Conservation (phyloP, 2,888 invertebrate genomes). For the Bembecia ichneumoniformis region DNA sequence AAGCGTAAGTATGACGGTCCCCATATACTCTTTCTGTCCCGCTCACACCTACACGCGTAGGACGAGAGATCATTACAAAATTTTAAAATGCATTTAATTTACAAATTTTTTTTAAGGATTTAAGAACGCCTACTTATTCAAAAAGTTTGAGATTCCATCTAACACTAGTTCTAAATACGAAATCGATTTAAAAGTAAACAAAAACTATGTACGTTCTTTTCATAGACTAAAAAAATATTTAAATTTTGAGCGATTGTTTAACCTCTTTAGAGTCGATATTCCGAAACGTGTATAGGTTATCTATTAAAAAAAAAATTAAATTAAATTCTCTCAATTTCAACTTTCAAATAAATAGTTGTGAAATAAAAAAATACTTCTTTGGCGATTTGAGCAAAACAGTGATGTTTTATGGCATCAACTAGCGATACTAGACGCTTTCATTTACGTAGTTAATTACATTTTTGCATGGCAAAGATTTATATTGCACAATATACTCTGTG, state of each 20-base stretch:
- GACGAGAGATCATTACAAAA: conserved; percentile 14
- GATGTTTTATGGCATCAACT: conserved; percentile 53
- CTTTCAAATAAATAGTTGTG: neutral
- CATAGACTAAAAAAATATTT: too few species aligned
- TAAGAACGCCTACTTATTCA: neutral
- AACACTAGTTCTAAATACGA: conserved; percentile 4
- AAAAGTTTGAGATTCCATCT: conserved; percentile 8
- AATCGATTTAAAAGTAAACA: conserved; percentile 4
- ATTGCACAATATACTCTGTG: too few species aligned
- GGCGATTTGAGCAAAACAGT: conserved; percentile 66
- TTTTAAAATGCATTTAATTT: conserved; percentile 9
- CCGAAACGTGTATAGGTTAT: too few species aligned
- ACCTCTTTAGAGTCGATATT: too few species aligned
- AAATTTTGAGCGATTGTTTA: too few species aligned
- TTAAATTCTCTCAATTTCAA: conserved; percentile 23
- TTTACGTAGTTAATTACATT: neutral
- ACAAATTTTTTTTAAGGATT: neutral
- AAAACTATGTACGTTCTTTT: too few species aligned
- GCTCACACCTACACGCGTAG: conserved; percentile 16
- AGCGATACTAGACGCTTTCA: conserved; percentile 40
- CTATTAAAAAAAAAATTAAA: neutral
- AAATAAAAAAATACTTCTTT: conserved; percentile 35
- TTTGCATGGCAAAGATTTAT: neutral
- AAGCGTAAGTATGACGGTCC: conserved; percentile 32
- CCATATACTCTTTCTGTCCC: conserved; percentile 10